phyloP scores from a whole-genome alignment of 2,888 invertebrate species.

The Rhingia rostrata region DNA sequence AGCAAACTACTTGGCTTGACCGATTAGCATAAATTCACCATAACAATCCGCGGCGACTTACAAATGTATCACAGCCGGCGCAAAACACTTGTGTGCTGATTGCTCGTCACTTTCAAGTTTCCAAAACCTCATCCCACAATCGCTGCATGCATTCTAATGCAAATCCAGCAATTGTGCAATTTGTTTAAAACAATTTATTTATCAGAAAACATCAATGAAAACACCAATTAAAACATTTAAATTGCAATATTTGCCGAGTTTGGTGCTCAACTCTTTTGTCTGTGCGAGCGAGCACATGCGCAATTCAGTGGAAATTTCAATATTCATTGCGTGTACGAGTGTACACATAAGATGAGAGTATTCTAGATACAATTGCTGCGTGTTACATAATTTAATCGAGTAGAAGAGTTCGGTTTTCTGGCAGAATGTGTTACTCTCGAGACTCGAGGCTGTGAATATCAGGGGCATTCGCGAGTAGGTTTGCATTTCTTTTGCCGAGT shows the following conservation, averaged over 20 bases:
- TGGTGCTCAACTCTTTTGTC: slow-evolving; percentile 43
- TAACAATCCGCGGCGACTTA: not conserved
- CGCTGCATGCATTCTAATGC: not conserved
- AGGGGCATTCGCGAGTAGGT: not conserved
- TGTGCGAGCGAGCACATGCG: slow-evolving; percentile 1
- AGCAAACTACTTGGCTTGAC: not conserved
- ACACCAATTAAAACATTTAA: slow-evolving; percentile 36
- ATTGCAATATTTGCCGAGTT: slow-evolving; percentile 12
- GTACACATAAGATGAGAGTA: slow-evolving; percentile 24
- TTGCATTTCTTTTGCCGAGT: not conserved
- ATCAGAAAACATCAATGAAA: slow-evolving; percentile 28
- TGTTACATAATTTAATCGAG: slow-evolving; percentile 24
- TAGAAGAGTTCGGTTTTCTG: not conserved
- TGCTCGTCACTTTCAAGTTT: not conserved
- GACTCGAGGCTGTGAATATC: not conserved
- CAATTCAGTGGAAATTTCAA: slow-evolving; percentile 20
- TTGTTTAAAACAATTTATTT: slow-evolving; percentile 33
- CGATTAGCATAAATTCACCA: slow-evolving; percentile 4
- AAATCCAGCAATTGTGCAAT: not conserved
- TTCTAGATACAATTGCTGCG: slow-evolving; percentile 22
- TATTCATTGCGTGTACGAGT: slow-evolving; percentile 43
- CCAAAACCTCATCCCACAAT: not conserved
- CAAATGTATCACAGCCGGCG: not conserved
- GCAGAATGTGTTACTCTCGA: not conserved
- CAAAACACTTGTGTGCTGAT: not conserved